These are phyloP conservation scores for Cryptus armator DNA, from an alignment of 2,888 invertebrate genomes.

Conservation along the genomic window DNA sequence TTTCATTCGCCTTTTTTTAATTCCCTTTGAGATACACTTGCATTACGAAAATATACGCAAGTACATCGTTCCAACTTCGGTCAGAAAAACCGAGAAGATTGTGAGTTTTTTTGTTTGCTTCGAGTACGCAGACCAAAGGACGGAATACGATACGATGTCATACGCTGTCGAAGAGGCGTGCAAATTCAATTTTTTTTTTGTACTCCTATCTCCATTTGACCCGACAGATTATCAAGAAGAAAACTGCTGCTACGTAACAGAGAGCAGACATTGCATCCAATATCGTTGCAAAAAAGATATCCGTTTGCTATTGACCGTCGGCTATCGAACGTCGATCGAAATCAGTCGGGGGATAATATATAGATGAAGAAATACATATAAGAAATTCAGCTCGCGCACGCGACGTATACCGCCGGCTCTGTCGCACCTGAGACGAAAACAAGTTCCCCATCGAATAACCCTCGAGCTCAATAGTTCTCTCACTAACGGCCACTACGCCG, in stretches of 20 bases:
- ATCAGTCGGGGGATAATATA: slow-evolving; percentile 61
- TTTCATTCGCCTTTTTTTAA: background rate
- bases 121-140: background rate
- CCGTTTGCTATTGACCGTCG: slow-evolving; percentile 11
- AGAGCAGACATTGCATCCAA: background rate
- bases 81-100: background rate
- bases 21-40: background rate
- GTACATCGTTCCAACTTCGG: background rate
- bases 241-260: background rate
- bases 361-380: slow-evolving; percentile 63
- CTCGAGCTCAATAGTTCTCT: slow-evolving; percentile 34
- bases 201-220: slow-evolving; percentile 16
- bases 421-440: slow-evolving; percentile 69
- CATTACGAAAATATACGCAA: no score
- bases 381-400: slow-evolving; percentile 49
- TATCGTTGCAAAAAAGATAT: slow-evolving; percentile 23
- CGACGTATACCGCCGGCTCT: slow-evolving; percentile 63
- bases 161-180: background rate
- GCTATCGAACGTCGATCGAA: slow-evolving; percentile 34
- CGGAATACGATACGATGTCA: no score
- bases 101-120: background rate
- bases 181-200: background rate
- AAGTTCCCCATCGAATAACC: slow-evolving; percentile 70
- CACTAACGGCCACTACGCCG: slow-evolving; percentile 61
- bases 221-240: slow-evolving; percentile 8